Conservation (phyloP, 2,113 vertebrate genomes). For the Pogona vitticeps region DNA sequence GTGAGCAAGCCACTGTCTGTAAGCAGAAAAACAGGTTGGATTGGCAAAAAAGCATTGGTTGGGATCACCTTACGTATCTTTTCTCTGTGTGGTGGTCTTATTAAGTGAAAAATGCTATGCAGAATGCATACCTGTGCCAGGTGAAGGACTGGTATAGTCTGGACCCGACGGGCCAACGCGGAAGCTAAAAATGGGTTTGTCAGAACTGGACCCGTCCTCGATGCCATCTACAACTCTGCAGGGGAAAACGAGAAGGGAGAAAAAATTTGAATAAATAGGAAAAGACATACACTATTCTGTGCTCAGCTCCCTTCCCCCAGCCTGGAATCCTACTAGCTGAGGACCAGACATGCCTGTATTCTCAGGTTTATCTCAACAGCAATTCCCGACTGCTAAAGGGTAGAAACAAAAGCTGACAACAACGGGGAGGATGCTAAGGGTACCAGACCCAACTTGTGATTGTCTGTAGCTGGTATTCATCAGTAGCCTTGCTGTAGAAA, state of each 20-base stretch:
- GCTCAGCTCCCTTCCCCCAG: background rate
- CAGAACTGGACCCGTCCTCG: constrained; percentile 65
- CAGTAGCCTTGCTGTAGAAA: too few relatives aligned
- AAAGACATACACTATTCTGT: background rate
- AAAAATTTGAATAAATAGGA: background rate
- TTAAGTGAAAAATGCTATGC: background rate
- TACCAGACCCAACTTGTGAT: too few relatives aligned
- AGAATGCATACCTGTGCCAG: constrained; percentile 64
- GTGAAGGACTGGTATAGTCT: constrained; percentile 66
- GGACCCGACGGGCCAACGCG: constrained; percentile 56
- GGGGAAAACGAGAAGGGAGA: background rate
- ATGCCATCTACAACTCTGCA: constrained; percentile 75
- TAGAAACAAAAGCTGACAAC: background rate
- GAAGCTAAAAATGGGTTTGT: constrained; percentile 71
- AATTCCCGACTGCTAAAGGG: too few relatives aligned
- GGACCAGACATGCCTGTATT: too few relatives aligned
- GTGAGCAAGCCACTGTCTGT: constrained; percentile 65
- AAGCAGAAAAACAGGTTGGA: background rate
- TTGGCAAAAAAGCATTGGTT: background rate
- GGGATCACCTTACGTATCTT: too few relatives aligned
- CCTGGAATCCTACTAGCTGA: background rate
- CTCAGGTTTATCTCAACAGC: background rate
- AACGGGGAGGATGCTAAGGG: too few relatives aligned
- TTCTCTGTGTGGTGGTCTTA: background rate
- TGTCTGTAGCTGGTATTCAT: too few relatives aligned